Percentiles rank a stretch among this genome's conserved stretches.
phyloP scores from a whole-genome alignment of 1,140 invertebrate species.

The Lasioglossum baleicum region DNA sequence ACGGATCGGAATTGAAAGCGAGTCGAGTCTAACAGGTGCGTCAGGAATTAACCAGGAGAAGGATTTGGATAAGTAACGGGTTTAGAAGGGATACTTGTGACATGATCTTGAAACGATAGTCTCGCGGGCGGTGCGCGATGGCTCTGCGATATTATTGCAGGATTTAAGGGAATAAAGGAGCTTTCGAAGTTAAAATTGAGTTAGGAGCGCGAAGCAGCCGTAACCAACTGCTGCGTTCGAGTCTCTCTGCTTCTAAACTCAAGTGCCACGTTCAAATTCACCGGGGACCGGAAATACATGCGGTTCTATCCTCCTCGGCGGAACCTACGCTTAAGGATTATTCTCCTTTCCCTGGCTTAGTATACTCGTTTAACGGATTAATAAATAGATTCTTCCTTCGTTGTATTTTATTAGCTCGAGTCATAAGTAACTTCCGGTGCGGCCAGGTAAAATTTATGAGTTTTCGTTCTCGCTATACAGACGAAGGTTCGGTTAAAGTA shows the following conservation, averaged over 20 bases:
- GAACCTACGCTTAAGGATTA: too few relatives aligned
- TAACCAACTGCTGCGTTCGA: not conserved
- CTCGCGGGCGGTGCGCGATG: not conserved
- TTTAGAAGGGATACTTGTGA: not conserved
- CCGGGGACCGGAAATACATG: not conserved
- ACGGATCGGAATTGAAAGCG: too few relatives aligned
- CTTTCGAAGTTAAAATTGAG: conserved; percentile 45
- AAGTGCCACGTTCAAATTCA: conserved; percentile 1
- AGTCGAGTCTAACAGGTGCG: too few relatives aligned
- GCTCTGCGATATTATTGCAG: conserved; percentile 7
- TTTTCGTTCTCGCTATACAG: too few relatives aligned
- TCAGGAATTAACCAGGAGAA: not conserved
- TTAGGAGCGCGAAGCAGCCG: conserved; percentile 34
- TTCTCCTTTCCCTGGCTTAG: too few relatives aligned
- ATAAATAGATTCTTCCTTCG: too few relatives aligned
- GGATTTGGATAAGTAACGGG: conserved; percentile 1
- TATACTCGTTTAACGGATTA: too few relatives aligned
- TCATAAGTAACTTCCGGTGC: too few relatives aligned
- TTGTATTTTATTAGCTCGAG: too few relatives aligned
- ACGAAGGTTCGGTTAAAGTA: too few relatives aligned
- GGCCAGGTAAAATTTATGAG: too few relatives aligned
- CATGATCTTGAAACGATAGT: conserved; percentile 9
- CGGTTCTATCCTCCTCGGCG: too few relatives aligned
- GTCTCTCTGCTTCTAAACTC: not conserved
- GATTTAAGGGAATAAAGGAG: conserved; percentile 40